phyloP scores from a whole-genome alignment of 2,888 invertebrate species.

The Rhogogaster chlorosoma region DNA sequence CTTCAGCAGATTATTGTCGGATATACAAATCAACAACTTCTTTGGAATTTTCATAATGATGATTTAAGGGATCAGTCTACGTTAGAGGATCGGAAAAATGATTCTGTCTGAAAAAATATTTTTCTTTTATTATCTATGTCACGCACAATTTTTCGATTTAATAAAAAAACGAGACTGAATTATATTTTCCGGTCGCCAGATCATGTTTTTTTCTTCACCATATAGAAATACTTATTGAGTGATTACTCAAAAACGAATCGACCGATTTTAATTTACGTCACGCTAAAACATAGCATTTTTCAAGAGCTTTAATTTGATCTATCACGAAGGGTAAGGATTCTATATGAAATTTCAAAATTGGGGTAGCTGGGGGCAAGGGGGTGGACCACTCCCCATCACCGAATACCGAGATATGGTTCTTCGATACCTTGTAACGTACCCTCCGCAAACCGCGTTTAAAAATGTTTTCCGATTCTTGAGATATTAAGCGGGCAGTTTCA shows the following conservation, averaged over 20 bases:
- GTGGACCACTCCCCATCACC: not conserved
- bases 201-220: not conserved
- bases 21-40: no score
- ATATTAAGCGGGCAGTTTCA: not conserved
- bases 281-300: not conserved
- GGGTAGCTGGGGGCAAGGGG: not conserved
- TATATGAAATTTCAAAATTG: not conserved
- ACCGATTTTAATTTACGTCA: not conserved
- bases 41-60: no score
- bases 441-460: not conserved
- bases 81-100: no score
- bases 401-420: not conserved
- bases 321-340: not conserved
- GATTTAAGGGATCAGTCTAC: no score
- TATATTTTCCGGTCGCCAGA: not conserved
- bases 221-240: not conserved
- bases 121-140: no score
- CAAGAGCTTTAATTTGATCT: not conserved
- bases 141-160: no score
- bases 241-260: not conserved
- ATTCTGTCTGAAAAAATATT: no score
- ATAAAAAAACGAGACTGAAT: not conserved
- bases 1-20: no score
- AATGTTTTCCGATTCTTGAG: not conserved
- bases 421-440: not conserved